Evolutionary conservation across 2,888 invertebrate species (phyloP), one percentile per base, ranked within the genome.

Genomic region (Zeuzera pyrina): DNA sequence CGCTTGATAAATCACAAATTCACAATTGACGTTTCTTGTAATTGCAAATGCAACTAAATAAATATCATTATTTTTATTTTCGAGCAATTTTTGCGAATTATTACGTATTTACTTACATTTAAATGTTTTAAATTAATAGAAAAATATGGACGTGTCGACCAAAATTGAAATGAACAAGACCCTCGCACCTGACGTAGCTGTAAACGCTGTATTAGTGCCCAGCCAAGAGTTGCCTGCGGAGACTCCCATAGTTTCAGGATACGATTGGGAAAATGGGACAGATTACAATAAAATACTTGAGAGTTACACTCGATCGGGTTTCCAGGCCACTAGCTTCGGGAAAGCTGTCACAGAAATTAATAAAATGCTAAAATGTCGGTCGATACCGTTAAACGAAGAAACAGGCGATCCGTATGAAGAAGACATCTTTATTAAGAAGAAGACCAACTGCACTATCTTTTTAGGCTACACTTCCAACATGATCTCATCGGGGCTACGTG

Each of bases 381-480:
- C 87, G 8, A 67, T 89, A 42, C 89, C 91, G 0, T 61, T 96
- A 24, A 84, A 87, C 0, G 85, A 87, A 43, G 92, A 92, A 38
- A 86, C 86, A 30, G 77, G 86, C 30, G 89, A 91, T 49, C 66
- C 74, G 0, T 87, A 90, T 44, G 92, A 92, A 68, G 88, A 91
- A 30, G 95, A 97, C 57, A 87, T 89, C 19, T 93, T 92, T 65
- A 93, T 93, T 23, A 88, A 84, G 51, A 86, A 92, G 40, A 89
- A 88, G 60, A 87, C 86, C 10, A 91, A 90, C 52, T 98, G 98
- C 59, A 98, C 98, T 2, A 93, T 99, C 58, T 99, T 99, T 72
- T 76, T 99, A 41, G 97, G 98, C 2, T 99, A 92, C 62, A 99
- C 99, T 0, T 98, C 98, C 0, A 99, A 99, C 71, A 90, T 99